Conservation (phyloP, 2,797 vertebrate species). For the Ciconia nigra region DNA sequence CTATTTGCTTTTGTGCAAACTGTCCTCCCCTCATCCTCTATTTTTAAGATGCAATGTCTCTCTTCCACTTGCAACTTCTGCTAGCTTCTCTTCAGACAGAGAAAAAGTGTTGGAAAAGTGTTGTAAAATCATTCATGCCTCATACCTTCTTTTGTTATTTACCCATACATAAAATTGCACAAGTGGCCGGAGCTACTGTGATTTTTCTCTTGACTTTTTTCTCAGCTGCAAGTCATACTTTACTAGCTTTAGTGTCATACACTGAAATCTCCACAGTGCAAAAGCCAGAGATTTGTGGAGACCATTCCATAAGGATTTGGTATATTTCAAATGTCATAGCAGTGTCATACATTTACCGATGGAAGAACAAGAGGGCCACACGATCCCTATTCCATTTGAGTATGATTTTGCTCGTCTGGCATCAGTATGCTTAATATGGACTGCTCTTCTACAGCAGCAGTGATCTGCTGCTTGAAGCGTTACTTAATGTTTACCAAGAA, state of each 20-base stretch:
- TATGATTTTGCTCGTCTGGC: not conserved
- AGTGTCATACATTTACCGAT: not conserved
- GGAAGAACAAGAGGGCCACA: not conserved
- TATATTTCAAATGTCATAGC: not conserved
- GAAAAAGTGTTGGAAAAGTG: not conserved
- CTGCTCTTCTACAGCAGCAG: not conserved
- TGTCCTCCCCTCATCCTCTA: not conserved
- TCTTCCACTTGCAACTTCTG: not conserved
- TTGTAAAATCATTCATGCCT: not conserved
- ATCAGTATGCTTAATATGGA: not conserved
- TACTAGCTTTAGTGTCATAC: not conserved
- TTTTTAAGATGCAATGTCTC: not conserved
- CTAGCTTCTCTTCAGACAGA: not conserved
- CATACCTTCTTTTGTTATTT: not conserved
- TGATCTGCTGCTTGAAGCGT: not conserved
- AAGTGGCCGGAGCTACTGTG: not conserved
- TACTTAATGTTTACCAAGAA: not conserved
- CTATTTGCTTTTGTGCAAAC: not conserved
- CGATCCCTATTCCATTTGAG: not conserved
- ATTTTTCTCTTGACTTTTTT: not conserved
- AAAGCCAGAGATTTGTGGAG: not conserved
- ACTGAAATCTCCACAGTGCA: not conserved
- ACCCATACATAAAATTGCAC: not conserved
- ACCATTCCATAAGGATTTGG: not conserved
- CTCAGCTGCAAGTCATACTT: not conserved